These are phyloP conservation scores for Platycheirus albimanus DNA, from an alignment of 2,888 invertebrate species.

Conservation along the genomic window DNA sequence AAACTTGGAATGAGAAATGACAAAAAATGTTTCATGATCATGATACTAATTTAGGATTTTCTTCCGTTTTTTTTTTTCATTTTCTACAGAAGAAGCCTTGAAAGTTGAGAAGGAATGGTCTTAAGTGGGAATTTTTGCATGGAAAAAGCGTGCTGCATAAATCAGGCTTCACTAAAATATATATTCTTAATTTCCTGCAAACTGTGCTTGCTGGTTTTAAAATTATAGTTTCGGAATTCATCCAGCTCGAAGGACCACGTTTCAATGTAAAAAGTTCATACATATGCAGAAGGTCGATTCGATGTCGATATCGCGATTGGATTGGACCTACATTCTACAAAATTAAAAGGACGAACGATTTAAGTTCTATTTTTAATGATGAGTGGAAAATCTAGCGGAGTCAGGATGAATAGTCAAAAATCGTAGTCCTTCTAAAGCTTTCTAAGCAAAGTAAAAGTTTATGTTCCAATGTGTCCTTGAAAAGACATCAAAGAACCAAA, in stretches of 20 bases:
- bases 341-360: no score
- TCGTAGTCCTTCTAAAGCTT: no score
- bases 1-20: constrained; percentile 24
- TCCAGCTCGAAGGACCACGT: constrained; percentile 22
- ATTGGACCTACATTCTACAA: no score
- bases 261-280: not conserved
- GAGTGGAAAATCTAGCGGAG: no score
- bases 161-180: not conserved
- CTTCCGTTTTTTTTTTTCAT: constrained; percentile 1
- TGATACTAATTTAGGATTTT: constrained; percentile 53
- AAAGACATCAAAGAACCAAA: no score
- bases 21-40: constrained; percentile 25
- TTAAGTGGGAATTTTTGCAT: constrained; percentile 18
- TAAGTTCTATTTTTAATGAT: no score
- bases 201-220: not conserved
- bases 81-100: not conserved
- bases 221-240: not conserved
- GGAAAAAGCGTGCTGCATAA: not conserved
- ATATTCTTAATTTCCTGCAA: not conserved
- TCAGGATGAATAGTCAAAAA: no score
- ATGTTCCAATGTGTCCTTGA: not conserved
- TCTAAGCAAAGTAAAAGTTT: no score
- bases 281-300: no score
- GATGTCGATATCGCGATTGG: no score
- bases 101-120: not conserved